Evolutionary conservation across 1,140 invertebrate species (phyloP).

Genomic region (Drosophila bifasciata): DNA sequence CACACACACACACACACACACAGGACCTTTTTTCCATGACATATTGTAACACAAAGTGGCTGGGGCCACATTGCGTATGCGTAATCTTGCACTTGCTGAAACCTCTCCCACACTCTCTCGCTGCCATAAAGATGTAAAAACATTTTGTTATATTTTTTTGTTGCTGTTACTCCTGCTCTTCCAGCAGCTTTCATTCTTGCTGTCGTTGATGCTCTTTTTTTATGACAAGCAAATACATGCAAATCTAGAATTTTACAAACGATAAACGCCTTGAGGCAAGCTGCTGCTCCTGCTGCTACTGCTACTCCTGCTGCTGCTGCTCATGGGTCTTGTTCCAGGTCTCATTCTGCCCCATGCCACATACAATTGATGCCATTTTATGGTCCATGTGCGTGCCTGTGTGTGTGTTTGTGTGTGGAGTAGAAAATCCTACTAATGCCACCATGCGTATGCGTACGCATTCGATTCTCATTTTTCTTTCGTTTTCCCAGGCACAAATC

Average conservation of each 20-base stretch:
- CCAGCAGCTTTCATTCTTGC: background rate
- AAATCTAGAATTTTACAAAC: slow-evolving; percentile 82
- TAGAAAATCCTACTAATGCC: slow-evolving; percentile 74
- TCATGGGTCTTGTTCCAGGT: slow-evolving; percentile 14
- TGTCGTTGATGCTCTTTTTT: slow-evolving; percentile 47
- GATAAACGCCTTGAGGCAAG: slow-evolving; percentile 80
- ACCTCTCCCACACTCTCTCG: slow-evolving; percentile 24
- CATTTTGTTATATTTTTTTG: slow-evolving; percentile 56
- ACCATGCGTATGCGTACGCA: slow-evolving; percentile 69
- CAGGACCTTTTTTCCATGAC: slow-evolving; percentile 6
- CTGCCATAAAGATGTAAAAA: slow-evolving; percentile 75
- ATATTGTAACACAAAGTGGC: slow-evolving; percentile 72
- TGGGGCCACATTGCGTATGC: slow-evolving; percentile 72
- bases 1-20: background rate
- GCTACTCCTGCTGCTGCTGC: no score
- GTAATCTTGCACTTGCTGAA: slow-evolving; percentile 64
- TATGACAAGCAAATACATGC: slow-evolving; percentile 81
- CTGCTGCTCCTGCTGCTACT: slow-evolving; percentile 43
- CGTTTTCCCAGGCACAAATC: slow-evolving; percentile 66
- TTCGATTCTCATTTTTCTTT: slow-evolving; percentile 72
- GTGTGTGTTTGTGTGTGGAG: slow-evolving; percentile 21
- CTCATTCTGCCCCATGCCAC: background rate
- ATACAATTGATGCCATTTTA: slow-evolving; percentile 75
- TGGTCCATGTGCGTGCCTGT: slow-evolving; percentile 32
- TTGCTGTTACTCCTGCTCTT: background rate